Conservation (phyloP, 2,888 invertebrate species). For the Deilephila porcellus region DNA sequence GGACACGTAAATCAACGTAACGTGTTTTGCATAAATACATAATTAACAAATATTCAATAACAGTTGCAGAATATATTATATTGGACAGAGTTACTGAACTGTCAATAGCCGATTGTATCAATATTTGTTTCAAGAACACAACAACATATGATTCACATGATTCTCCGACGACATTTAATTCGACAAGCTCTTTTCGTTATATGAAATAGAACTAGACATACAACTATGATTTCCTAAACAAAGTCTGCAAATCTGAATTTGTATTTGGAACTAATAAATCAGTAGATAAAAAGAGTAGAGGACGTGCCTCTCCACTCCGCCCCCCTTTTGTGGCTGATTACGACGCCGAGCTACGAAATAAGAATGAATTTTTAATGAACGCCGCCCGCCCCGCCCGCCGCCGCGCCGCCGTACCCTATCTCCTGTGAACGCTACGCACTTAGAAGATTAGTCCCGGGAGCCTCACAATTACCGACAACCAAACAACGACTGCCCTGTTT, state of each 20-base stretch:
- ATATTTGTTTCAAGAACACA: background rate
- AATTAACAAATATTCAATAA: slow-evolving; percentile 19
- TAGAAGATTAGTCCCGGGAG: slow-evolving; percentile 83
- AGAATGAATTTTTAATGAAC: slow-evolving; percentile 85
- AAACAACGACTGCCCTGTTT: slow-evolving; percentile 43
- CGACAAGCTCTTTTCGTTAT: background rate
- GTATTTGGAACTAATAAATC: slow-evolving; percentile 61
- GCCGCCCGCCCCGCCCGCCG: slow-evolving; percentile 46
- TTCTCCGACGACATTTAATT: background rate
- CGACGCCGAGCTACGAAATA: slow-evolving; percentile 74
- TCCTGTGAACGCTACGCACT: slow-evolving; percentile 75
- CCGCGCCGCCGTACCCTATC: slow-evolving; percentile 47
- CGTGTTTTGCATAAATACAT: slow-evolving; percentile 37
- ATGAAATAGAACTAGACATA: background rate
- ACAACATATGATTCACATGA: background rate
- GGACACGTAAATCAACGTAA: slow-evolving; percentile 26
- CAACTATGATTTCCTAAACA: background rate
- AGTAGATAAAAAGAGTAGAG: slow-evolving; percentile 67
- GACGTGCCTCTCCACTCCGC: slow-evolving; percentile 51
- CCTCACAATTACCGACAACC: slow-evolving; percentile 66
- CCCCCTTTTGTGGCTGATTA: slow-evolving; percentile 76
- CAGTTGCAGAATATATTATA: background rate
- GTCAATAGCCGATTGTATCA: slow-evolving; percentile 1
- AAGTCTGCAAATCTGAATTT: slow-evolving; percentile 11
- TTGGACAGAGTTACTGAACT: slow-evolving; percentile 14